Conservation (phyloP, 1,140 invertebrate genomes). For the Holcopasites calliopsidis region DNA sequence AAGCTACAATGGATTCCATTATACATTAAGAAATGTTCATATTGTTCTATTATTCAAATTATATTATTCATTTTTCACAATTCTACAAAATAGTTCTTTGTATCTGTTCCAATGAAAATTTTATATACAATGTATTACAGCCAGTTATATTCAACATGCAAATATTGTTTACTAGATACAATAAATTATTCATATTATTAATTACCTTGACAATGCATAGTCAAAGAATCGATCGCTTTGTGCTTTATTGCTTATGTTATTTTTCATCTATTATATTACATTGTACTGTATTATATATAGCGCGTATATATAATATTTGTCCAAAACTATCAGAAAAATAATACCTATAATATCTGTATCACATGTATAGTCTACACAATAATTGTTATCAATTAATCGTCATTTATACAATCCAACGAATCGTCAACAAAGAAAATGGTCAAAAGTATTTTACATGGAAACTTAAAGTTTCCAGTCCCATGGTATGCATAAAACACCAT, state of each 20-base stretch:
- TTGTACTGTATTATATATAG: too few species aligned
- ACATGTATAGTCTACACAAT: not conserved
- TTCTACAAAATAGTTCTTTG: slow-evolving; percentile 14
- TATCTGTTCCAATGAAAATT: not conserved
- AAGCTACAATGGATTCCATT: not conserved
- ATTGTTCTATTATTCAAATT: not conserved
- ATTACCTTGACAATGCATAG: not conserved
- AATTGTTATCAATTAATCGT: not conserved
- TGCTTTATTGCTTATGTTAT: not conserved
- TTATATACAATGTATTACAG: not conserved
- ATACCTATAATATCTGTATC: not conserved
- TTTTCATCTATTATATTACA: too few species aligned
- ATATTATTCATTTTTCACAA: not conserved
- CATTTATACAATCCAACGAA: not conserved
- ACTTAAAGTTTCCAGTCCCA: slow-evolving; percentile 90
- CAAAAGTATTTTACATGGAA: not conserved
- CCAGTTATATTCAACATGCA: not conserved
- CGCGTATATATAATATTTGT: not conserved
- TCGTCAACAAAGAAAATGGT: not conserved
- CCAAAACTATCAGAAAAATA: slow-evolving; percentile 21
- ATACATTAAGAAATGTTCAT: not conserved
- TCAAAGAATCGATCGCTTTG: slow-evolving; percentile 4
- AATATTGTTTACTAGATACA: not conserved
- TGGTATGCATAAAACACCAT: slow-evolving; percentile 94
- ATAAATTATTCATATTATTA: not conserved